These are phyloP conservation scores for Thalassoma bifasciatum DNA, from an alignment of 2,113 vertebrate species.

Conservation along the genomic window DNA sequence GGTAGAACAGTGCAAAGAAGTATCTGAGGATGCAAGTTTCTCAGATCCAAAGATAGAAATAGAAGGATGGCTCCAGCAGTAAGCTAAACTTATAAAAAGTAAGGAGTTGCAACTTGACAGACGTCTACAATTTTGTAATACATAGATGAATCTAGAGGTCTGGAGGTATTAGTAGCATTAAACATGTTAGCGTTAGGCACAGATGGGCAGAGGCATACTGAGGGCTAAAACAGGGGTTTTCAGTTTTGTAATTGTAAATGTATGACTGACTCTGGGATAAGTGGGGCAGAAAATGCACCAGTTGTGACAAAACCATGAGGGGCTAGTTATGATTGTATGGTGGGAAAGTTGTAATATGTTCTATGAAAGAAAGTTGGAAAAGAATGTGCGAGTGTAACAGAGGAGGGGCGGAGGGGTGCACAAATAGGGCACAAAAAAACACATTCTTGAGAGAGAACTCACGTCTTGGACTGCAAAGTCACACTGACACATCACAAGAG, in stretches of 20 bases:
- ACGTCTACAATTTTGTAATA: constrained; percentile 4
- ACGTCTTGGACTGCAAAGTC: constrained; percentile 82
- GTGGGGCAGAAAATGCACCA: constrained; percentile 10
- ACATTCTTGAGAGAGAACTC: constrained; percentile 85
- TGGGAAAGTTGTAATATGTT: constrained; percentile 44
- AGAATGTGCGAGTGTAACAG: constrained; percentile 66
- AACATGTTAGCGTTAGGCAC: constrained; percentile 23
- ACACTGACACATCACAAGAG: constrained; percentile 77
- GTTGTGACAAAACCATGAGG: constrained; percentile 14
- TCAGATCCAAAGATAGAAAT: constrained; percentile 25
- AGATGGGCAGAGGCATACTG: constrained; percentile 25
- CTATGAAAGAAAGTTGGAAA: constrained; percentile 64
- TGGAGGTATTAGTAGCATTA: constrained; percentile 14
- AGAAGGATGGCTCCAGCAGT: constrained; percentile 3
- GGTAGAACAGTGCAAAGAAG: constrained; percentile 25
- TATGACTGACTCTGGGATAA: constrained; percentile 23
- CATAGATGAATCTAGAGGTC: constrained; percentile 17
- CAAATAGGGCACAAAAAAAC: constrained; percentile 66
- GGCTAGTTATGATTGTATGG: constrained; percentile 14
- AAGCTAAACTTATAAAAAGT: constrained; percentile 5
- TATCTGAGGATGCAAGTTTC: constrained; percentile 20
- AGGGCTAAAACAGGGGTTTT: constrained; percentile 18
- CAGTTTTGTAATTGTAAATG: constrained; percentile 36
- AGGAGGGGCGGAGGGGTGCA: constrained; percentile 64
- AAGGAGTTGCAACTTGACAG: not conserved